These are phyloP conservation scores for Hydractinia symbiolongicarpus DNA, from an alignment of 30 jellyfish, hydroid and myxozoan genomes.

Conservation along the genomic window DNA sequence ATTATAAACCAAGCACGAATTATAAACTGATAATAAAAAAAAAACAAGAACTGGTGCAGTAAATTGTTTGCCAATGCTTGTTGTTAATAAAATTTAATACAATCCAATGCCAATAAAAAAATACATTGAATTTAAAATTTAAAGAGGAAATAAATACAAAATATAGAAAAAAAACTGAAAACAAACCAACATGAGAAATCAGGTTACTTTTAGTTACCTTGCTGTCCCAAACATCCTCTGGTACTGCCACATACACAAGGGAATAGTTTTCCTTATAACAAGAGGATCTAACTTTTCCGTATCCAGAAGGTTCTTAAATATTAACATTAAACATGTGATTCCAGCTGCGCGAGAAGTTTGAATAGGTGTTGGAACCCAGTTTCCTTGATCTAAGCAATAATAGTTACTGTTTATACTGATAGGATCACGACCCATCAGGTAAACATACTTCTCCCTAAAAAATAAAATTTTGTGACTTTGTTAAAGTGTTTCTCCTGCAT, in stretches of 20 bases:
- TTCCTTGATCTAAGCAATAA: conserved; percentile 88
- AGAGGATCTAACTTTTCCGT: conserved; percentile 81
- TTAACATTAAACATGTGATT: conserved; percentile 34
- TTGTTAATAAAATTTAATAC: too few relatives aligned
- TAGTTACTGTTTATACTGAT: conserved; percentile 85
- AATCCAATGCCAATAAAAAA: too few relatives aligned
- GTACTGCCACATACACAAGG: conserved; percentile 94
- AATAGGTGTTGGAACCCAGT: conserved; percentile 80
- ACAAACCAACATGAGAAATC: neutral
- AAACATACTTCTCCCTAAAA: conserved; percentile 93
- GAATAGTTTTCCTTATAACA: conserved; percentile 77
- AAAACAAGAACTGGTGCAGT: neutral
- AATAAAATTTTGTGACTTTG: neutral
- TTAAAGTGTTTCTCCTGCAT: neutral
- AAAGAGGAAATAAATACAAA: too few relatives aligned
- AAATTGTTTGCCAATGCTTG: too few relatives aligned
- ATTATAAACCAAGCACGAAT: too few relatives aligned
- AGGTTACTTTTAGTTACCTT: conserved; percentile 39
- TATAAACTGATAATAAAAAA: neutral
- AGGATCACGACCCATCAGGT: conserved; percentile 93
- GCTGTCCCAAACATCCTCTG: conserved; percentile 80
- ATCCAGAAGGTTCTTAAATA: conserved; percentile 50
- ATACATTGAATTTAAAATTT: too few relatives aligned
- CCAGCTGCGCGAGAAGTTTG: conserved; percentile 96
- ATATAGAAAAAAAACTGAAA: neutral